phyloP scores from a whole-genome alignment of 2,888 invertebrate genomes.

The Diarsia dahlii region DNA sequence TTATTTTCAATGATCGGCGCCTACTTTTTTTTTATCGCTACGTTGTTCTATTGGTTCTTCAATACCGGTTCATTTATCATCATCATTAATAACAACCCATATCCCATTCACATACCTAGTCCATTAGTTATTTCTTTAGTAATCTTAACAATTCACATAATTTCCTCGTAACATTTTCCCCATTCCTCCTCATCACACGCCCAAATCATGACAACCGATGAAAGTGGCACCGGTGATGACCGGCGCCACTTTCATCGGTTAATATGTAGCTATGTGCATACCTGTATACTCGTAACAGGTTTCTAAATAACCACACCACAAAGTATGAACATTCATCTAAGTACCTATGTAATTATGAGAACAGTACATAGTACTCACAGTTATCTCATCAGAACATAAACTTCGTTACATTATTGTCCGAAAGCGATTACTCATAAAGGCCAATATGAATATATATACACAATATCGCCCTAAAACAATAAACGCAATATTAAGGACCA shows the following conservation, averaged over 20 bases:
- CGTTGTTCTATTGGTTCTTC: background rate
- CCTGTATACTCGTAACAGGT: background rate
- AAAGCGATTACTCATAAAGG: constrained; percentile 48
- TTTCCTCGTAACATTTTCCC: background rate
- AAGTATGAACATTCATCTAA: background rate
- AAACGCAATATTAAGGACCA: constrained; percentile 57
- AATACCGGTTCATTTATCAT: background rate
- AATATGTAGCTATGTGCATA: no score
- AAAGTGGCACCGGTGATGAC: no score
- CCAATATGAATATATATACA: constrained; percentile 32
- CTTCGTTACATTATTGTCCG: constrained; percentile 36
- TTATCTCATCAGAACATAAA: constrained; percentile 25
- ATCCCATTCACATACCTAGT: background rate
- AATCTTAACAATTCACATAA: background rate
- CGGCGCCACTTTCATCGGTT: background rate
- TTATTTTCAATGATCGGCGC: background rate
- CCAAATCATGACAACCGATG: background rate
- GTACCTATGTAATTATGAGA: constrained; percentile 1
- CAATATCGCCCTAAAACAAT: constrained; percentile 60
- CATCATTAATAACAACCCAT: background rate
- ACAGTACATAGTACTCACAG: constrained; percentile 8
- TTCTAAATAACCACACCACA: background rate
- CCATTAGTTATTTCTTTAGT: background rate
- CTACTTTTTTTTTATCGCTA: background rate
- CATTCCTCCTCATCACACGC: background rate